phyloP scores from a whole-genome alignment of 2,113 vertebrate species.

The Gasterosteus nipponicus region DNA sequence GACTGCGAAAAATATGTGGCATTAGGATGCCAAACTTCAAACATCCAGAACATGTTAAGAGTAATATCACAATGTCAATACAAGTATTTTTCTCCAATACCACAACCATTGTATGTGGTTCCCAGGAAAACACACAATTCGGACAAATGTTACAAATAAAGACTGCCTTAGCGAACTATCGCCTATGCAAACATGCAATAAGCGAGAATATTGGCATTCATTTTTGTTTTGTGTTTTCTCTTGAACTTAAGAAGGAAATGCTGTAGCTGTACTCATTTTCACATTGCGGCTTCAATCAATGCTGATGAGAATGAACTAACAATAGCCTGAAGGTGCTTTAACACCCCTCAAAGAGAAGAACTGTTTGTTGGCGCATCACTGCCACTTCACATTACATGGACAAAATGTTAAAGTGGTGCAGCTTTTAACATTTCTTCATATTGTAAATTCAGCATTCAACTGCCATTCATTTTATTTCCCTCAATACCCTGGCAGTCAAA shows the following conservation, averaged over 20 bases:
- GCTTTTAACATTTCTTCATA: background rate
- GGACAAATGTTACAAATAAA: background rate
- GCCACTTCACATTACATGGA: background rate
- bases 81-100: background rate
- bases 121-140: background rate
- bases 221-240: background rate
- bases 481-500: too few relatives aligned
- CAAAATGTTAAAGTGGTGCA: background rate
- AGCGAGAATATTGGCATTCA: background rate
- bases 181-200: too few relatives aligned
- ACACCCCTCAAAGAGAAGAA: background rate
- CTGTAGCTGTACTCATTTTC: background rate
- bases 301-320: background rate
- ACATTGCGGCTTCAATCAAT: background rate
- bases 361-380: background rate
- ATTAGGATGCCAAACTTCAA: background rate
- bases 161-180: background rate
- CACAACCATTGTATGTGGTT: conserved; percentile 23
- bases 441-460: background rate
- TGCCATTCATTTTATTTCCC: background rate
- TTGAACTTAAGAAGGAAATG: background rate
- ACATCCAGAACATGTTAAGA: background rate
- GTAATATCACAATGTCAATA: background rate
- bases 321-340: background rate
- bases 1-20: background rate